Percentiles rank a stretch among this genome's conserved stretches.
Conservation (phyloP, 2,888 invertebrate genomes). For the Caenorhabditis sp. region DNA sequence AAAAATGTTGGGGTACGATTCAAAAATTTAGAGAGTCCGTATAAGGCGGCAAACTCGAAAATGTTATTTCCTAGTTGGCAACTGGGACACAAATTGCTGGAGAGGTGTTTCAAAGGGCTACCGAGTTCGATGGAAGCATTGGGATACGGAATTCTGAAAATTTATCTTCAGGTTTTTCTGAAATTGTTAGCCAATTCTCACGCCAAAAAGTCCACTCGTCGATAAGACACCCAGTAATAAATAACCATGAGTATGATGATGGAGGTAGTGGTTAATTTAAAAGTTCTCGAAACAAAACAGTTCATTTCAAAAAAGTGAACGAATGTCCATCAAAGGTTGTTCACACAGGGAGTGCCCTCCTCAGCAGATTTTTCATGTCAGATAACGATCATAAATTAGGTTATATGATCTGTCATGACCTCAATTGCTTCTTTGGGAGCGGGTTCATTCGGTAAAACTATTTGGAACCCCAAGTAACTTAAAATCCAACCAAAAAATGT, state of each 20-base stretch:
- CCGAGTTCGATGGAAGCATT: not conserved
- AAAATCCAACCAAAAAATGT: too few relatives aligned
- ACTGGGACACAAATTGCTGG: constrained; percentile 12
- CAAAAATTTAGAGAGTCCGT: constrained; percentile 1
- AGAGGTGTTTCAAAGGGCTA: not conserved
- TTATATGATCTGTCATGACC: too few relatives aligned
- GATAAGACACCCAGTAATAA: too few relatives aligned
- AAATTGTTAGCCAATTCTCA: not conserved
- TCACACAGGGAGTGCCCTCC: too few relatives aligned
- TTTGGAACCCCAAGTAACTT: too few relatives aligned
- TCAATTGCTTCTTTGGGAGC: too few relatives aligned
- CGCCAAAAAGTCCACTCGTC: not conserved
- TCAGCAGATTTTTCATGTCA: too few relatives aligned
- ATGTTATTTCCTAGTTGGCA: constrained; percentile 27
- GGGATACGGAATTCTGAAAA: constrained; percentile 12
- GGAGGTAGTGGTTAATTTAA: not conserved
- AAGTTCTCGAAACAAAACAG: not conserved
- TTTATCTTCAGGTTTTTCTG: not conserved
- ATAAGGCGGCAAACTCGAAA: constrained; percentile 22
- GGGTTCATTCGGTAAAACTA: too few relatives aligned
- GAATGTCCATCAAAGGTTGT: not conserved
- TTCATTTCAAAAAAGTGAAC: not conserved
- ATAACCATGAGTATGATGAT: too few relatives aligned
- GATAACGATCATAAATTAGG: too few relatives aligned
- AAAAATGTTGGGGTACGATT: constrained; percentile 23